These are phyloP conservation scores for Tethea ocularis DNA, from an alignment of 2,888 invertebrate genomes.

Conservation along the genomic window DNA sequence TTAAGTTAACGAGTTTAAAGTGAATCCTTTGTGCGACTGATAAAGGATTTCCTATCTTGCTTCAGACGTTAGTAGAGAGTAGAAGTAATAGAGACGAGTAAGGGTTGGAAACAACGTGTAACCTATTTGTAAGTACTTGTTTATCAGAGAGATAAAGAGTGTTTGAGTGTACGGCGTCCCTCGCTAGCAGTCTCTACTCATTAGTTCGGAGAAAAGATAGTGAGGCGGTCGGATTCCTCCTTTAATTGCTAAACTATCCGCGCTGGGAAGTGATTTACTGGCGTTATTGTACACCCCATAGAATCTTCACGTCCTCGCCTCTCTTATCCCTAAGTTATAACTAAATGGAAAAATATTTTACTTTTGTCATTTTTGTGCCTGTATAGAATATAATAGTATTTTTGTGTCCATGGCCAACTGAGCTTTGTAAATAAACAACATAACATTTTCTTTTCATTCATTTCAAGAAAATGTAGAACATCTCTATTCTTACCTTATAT, in stretches of 20 bases:
- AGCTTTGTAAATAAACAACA: slow-evolving; percentile 21
- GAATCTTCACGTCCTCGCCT: slow-evolving; percentile 27
- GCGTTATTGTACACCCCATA: slow-evolving; percentile 43
- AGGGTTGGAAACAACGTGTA: slow-evolving; percentile 69
- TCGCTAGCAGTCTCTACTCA: slow-evolving; percentile 65
- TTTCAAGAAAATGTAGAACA: slow-evolving; percentile 28
- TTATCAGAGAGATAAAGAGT: slow-evolving; percentile 77
- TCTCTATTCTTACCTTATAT: slow-evolving; percentile 32
- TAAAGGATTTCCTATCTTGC: slow-evolving; percentile 66
- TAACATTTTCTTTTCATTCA: slow-evolving; percentile 30
- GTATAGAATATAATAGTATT: slow-evolving; percentile 4
- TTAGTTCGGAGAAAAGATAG: slow-evolving; percentile 71
- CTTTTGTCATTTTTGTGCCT: background rate
- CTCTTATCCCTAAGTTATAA: slow-evolving; percentile 3
- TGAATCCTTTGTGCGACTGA: slow-evolving; percentile 60
- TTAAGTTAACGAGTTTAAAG: slow-evolving; percentile 63
- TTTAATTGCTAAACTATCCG: slow-evolving; percentile 74
- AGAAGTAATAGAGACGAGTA: slow-evolving; percentile 63
- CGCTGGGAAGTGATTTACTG: slow-evolving; percentile 57
- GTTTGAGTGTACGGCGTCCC: slow-evolving; percentile 58
- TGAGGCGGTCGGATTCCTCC: slow-evolving; percentile 57
- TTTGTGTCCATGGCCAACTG: background rate
- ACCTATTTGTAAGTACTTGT: slow-evolving; percentile 79
- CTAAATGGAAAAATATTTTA: background rate
- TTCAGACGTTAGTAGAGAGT: slow-evolving; percentile 75